These are phyloP conservation scores for Myotis yumanensis DNA, from an alignment of 2,113 vertebrate species.

Conservation along the genomic window DNA sequence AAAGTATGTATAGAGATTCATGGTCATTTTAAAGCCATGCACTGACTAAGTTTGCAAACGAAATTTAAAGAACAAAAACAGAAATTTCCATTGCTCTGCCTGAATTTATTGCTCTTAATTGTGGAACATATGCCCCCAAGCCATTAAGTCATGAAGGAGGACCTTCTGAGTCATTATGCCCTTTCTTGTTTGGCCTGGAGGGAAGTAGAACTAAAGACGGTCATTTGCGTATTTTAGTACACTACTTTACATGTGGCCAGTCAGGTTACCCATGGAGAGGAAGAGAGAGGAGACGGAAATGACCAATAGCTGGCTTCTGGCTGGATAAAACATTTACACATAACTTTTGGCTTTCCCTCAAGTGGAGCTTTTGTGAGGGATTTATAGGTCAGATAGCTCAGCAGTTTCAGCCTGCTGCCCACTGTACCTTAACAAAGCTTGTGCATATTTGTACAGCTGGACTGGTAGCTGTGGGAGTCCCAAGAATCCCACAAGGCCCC, in stretches of 20 bases:
- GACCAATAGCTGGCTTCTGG: slow-evolving; percentile 77
- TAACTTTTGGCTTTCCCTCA: slow-evolving; percentile 85
- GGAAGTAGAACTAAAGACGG: slow-evolving; percentile 59
- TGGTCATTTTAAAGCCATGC: neutral
- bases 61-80: neutral
- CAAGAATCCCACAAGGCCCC: slow-evolving; percentile 86
- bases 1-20: neutral
- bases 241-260: slow-evolving; percentile 71
- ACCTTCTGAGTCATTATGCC: slow-evolving; percentile 73
- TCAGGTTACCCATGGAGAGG: slow-evolving; percentile 61
- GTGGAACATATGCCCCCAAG: neutral
- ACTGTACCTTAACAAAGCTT: slow-evolving; percentile 92
- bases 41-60: slow-evolving; percentile 30
- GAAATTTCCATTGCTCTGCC: slow-evolving; percentile 4
- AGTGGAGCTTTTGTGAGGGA: slow-evolving; percentile 86
- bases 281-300: slow-evolving; percentile 37
- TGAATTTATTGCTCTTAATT: slow-evolving; percentile 61
- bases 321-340: slow-evolving; percentile 83
- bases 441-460: slow-evolving; percentile 97
- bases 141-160: slow-evolving; percentile 30
- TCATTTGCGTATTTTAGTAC: slow-evolving; percentile 47
- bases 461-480: slow-evolving; percentile 90
- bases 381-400: slow-evolving; percentile 90
- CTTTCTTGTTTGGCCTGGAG: slow-evolving; percentile 20
- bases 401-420: slow-evolving; percentile 93